Evolutionary conservation across 2,888 invertebrate genomes (phyloP).

Genomic region (Pasiphila rectangulata): DNA sequence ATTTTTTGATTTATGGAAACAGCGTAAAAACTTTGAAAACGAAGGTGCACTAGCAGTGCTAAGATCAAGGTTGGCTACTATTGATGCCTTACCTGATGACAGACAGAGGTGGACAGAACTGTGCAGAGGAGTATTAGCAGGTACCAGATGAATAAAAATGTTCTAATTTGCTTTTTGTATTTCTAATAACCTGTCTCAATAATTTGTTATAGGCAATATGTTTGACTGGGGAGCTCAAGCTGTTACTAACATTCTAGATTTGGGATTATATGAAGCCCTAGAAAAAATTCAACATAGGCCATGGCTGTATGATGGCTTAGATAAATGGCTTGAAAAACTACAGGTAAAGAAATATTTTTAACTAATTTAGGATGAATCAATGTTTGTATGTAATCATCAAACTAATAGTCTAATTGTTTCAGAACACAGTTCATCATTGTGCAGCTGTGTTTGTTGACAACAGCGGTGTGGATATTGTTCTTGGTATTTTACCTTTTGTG

Average conservation of each 20-base stretch:
- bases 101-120: slow-evolving; percentile 83
- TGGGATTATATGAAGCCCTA: slow-evolving; percentile 91
- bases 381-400: neutral
- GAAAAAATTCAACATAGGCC: slow-evolving; percentile 92
- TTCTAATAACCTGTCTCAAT: neutral
- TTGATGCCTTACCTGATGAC: slow-evolving; percentile 85
- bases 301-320: slow-evolving; percentile 94
- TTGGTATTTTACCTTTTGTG: slow-evolving; percentile 95
- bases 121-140: slow-evolving; percentile 84
- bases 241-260: slow-evolving; percentile 91
- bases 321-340: slow-evolving; percentile 89
- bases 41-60: slow-evolving; percentile 87
- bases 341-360: slow-evolving; percentile 58
- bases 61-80: slow-evolving; percentile 82
- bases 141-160: slow-evolving; percentile 41
- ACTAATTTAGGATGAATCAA: slow-evolving; percentile 1
- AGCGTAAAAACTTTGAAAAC: slow-evolving; percentile 94
- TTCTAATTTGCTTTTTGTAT: no score
- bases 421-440: slow-evolving; percentile 88
- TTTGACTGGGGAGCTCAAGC: slow-evolving; percentile 99
- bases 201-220: slow-evolving; percentile 88
- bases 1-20: slow-evolving; percentile 92
- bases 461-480: slow-evolving; percentile 95
- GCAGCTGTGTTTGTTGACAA: slow-evolving; percentile 98
- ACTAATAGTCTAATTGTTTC: slow-evolving; percentile 41